Percentiles rank a stretch among this genome's conserved stretches.
These are phyloP conservation scores for Diplosoma virens DNA, from an alignment of 23 tunicate genomes.

Conservation along the genomic window DNA sequence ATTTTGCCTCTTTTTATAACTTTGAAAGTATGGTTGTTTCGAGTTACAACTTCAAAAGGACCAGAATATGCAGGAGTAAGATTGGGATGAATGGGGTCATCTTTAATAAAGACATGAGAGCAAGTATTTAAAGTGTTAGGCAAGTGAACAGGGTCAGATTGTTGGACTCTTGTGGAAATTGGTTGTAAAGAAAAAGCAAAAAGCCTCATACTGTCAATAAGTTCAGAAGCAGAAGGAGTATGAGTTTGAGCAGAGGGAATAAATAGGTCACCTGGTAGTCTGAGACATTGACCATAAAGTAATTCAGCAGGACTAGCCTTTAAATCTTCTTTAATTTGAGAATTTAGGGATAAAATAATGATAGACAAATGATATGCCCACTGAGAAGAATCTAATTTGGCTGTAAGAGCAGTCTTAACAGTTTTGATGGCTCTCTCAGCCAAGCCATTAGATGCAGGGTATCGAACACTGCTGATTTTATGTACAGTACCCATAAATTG, in stretches of 20 bases:
- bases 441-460: background rate
- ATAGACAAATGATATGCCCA: slow-evolving; percentile 2
- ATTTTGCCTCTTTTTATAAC: too few relatives aligned
- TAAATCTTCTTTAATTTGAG: background rate
- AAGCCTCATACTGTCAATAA: background rate
- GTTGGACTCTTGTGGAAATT: background rate
- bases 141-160: background rate
- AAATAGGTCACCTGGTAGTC: slow-evolving; percentile 1
- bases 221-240: background rate
- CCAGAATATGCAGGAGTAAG: too few relatives aligned
- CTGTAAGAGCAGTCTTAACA: background rate
- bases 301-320: background rate
- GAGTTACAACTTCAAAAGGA: too few relatives aligned
- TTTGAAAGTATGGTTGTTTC: too few relatives aligned
- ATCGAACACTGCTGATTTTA: background rate
- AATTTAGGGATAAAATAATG: background rate
- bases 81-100: background rate
- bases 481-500: background rate
- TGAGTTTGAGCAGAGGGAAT: background rate
- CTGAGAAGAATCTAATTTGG: background rate
- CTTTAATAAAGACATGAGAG: background rate
- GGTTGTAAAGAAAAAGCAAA: background rate
- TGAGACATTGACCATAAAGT: background rate
- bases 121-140: background rate
- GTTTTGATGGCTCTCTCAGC: slow-evolving; percentile 9